Base-by-base conservation (phyloP, 2,797 vertebrate genomes). In the Cossypha polioptera region DNA sequence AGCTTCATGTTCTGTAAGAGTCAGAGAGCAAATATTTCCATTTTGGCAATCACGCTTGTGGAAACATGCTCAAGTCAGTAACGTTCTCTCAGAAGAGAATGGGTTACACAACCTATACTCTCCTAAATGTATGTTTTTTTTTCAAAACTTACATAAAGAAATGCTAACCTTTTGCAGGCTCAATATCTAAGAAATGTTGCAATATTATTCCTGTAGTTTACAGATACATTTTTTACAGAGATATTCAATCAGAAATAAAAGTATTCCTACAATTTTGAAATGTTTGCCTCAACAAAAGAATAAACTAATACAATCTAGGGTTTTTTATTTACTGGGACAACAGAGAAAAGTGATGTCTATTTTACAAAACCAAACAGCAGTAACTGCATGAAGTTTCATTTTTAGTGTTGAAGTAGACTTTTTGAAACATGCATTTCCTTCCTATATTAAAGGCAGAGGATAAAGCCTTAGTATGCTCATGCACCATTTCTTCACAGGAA, bases 401-500 rank as follows among this genome's bases (percentile, higher is more conserved):
- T 89, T 85, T 31, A 58, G 38, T 42, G 42, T 61, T 79, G 65
- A 95, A 88, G 66, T 38, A 83, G 59, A 74, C 68, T 63, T 92
- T 77, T 62, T 86, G 67, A 88, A 96, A 93, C 57, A 78, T 22
- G 50, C 28, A 51, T 74, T 92, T 96, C 86, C 78, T 93, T 83
- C 84, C 75, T 75, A 36, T 14, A 86, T 2, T 58, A 78, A 90
- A 75, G 50, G 45, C 50, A 88, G 50, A 89, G 18, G 50, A 92
- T 61, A 89, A 89, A 92, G 40, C 26, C 57, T 71, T 89, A 82
- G 69, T 59, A 76, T 45, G 76, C 75, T 90, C 77, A 67, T 47
- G 73, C n/a, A 86, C 33, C 43, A 58, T 45, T 90, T 88, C 78
- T 86, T 87, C 63, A 94, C 80, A 92, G 92, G 77, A 96, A 95